Evolutionary conservation across 2,888 invertebrate genomes (phyloP), one percentile per base, ranked within the genome.

Genomic region (Callyntrura guangdongensis): DNA sequence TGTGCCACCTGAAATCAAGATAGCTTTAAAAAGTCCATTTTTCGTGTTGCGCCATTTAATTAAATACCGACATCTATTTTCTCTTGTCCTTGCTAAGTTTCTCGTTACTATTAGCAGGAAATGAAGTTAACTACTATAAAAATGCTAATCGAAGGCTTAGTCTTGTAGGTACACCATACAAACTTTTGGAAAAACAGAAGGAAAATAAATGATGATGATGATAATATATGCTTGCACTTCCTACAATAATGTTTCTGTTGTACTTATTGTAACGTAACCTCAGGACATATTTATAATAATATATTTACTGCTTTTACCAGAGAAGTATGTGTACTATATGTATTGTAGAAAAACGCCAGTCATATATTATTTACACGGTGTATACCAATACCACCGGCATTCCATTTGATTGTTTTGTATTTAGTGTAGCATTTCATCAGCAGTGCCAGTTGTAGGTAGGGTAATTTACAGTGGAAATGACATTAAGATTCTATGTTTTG

Each of bases 401-500:
- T 77, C 74, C 74, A 25, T 25, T 77, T 12, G 12, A 72, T 20
- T 72, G 72, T 47, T 64, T 17, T 79, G 79, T 27, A 12, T 36
- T n/a, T 6, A 36, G 36, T 25, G 12, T 22, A 49, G 12, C 64
- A 64, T 81, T 83, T 47, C 82, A 36, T 83, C 59, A 79, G 25
- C 27, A 49, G 53, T 25, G 14, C 59, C 61, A 45, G 45, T n/a
- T n/a, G n/a, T 81, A 69, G 25, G 20, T 45, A 89, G 56, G 61
- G 72, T 72, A 82, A 85, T 79, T 79, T 84, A 86, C 11, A 79
- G 90, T 85, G 86, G 72, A 86, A 90, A 86, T 83, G 83, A 86
- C 82, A 90, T 83, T 77, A 86, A 83, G 90, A 90, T 86, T 74
- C 36, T 27, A 20, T 85, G 72, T 47, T 90, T 86, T 86, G 90